These are phyloP conservation scores for Delia radicum DNA, from an alignment of 1,140 invertebrate species.

Conservation along the genomic window DNA sequence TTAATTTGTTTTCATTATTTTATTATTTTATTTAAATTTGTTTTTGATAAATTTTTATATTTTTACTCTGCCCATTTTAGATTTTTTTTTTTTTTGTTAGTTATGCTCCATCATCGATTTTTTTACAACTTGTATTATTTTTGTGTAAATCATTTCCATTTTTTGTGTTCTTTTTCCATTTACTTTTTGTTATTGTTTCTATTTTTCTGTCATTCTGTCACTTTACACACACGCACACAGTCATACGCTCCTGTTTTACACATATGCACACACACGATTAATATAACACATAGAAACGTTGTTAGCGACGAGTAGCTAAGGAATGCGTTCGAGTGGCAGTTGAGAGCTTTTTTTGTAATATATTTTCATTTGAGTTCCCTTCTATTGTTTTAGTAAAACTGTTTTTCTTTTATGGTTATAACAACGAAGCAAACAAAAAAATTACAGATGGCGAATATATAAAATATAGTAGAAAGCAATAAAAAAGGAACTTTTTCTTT, in stretches of 20 bases:
- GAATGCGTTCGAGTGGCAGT: conserved; percentile 40
- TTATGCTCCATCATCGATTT: background rate
- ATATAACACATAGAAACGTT: background rate
- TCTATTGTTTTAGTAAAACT: conserved; percentile 22
- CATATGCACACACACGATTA: conserved; percentile 3
- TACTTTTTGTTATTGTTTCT: background rate
- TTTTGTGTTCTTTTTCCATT: background rate
- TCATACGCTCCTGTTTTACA: no score
- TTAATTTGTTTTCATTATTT: background rate
- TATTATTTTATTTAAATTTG: background rate
- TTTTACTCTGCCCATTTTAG: background rate
- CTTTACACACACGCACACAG: conserved; percentile 5
- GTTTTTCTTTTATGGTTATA: conserved; percentile 25
- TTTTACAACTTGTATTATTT: conserved; percentile 3
- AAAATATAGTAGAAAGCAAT: conserved; percentile 24
- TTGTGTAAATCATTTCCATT: conserved; percentile 20
- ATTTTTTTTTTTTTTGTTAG: background rate
- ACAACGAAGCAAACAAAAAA: conserved; percentile 41
- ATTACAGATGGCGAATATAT: conserved; percentile 43
- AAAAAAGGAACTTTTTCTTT: conserved; percentile 25
- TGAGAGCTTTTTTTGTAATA: conserved; percentile 49
- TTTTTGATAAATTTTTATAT: background rate
- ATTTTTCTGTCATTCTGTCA: conserved; percentile 23
- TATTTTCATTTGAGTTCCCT: background rate
- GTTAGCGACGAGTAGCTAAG: conserved; percentile 36